Percentiles rank a stretch among this genome's conserved stretches.
phyloP scores from a whole-genome alignment of 2,888 invertebrate species.

The Pteria penguin region DNA sequence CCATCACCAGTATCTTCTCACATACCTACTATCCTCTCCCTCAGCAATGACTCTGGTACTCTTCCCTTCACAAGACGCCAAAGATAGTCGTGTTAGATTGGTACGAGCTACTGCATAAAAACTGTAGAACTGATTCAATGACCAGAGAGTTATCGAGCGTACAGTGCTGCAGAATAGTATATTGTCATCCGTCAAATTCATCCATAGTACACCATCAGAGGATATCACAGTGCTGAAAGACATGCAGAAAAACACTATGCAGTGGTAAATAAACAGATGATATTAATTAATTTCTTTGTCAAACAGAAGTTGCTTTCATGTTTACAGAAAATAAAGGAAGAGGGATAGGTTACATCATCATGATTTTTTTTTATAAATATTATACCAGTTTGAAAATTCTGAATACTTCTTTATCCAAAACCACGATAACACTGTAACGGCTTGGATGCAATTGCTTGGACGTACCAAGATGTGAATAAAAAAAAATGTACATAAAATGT shows the following conservation, averaged over 20 bases:
- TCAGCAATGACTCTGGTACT: slow-evolving; percentile 74
- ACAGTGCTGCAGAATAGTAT: slow-evolving; percentile 74
- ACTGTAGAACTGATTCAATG: slow-evolving; percentile 73
- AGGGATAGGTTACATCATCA: too few species aligned
- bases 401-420: too few species aligned
- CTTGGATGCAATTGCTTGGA: too few species aligned
- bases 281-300: too few species aligned
- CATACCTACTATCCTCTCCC: slow-evolving; percentile 78
- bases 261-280: too few species aligned
- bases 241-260: slow-evolving; percentile 11
- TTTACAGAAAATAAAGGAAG: too few species aligned
- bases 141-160: slow-evolving; percentile 74
- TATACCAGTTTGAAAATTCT: too few species aligned
- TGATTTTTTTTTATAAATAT: too few species aligned
- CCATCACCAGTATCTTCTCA: too few species aligned
- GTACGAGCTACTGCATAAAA: slow-evolving; percentile 77
- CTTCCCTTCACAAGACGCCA: slow-evolving; percentile 67
- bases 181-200: slow-evolving; percentile 78
- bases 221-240: slow-evolving; percentile 65
- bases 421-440: too few species aligned
- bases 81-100: slow-evolving; percentile 59
- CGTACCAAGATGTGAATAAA: too few species aligned
- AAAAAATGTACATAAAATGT: too few species aligned
- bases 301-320: not conserved
- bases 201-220: slow-evolving; percentile 75